A percentile compares a stretch with the other conserved stretches of the same genome.
These are phyloP conservation scores for Drosophila rubida DNA, from an alignment of 2,888 invertebrate genomes.

Conservation along the genomic window DNA sequence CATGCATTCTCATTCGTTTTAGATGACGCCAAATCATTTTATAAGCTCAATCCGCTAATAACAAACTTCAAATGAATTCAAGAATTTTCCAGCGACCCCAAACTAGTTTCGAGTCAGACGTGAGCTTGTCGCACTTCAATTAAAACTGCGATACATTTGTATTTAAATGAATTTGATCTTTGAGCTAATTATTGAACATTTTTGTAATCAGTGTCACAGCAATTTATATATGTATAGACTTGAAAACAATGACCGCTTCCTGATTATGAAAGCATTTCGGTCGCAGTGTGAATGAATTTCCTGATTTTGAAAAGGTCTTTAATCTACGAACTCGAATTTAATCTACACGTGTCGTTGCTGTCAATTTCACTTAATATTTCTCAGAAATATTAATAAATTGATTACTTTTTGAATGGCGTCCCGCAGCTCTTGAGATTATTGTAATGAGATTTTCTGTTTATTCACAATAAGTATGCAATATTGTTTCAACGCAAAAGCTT, in stretches of 20 bases:
- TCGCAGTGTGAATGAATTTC: not conserved
- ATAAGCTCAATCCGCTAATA: not conserved
- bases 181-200: not conserved
- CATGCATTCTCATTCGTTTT: not conserved
- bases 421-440: conserved; percentile 39
- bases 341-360: conserved; percentile 18
- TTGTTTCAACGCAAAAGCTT: conserved; percentile 32
- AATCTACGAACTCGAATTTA: conserved; percentile 7
- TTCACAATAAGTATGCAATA: not conserved
- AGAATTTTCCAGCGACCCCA: conserved; percentile 1
- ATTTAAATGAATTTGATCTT: not conserved
- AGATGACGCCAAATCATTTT: not conserved
- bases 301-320: conserved; percentile 12
- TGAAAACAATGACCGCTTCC: not conserved
- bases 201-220: not conserved
- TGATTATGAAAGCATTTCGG: not conserved
- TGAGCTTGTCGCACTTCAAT: not conserved
- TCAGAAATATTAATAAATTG: conserved; percentile 19
- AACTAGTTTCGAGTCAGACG: conserved; percentile 5
- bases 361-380: conserved; percentile 16
- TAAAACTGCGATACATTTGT: not conserved
- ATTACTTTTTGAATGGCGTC: conserved; percentile 15
- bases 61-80: conserved; percentile 2
- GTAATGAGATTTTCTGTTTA: conserved; percentile 1
- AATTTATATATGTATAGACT: not conserved